phyloP scores from a whole-genome alignment of 2,888 invertebrate species.

The Galerucella calmariensis region DNA sequence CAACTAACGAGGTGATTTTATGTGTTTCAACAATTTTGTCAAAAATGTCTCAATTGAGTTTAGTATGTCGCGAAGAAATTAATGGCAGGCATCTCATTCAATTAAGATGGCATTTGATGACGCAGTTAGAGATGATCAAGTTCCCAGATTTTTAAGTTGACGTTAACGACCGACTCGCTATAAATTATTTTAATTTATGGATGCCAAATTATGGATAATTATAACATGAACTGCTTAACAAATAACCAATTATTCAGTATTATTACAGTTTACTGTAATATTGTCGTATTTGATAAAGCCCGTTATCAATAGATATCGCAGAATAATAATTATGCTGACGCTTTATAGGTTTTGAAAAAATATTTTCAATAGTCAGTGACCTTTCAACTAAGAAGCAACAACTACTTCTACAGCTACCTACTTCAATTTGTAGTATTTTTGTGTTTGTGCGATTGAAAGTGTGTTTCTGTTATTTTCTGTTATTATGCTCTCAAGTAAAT shows the following conservation, averaged over 20 bases:
- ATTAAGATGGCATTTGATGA: conserved; percentile 4
- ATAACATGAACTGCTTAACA: neutral
- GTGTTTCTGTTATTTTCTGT: no score
- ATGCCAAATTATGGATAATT: neutral
- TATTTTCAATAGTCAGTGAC: no score
- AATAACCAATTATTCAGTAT: neutral
- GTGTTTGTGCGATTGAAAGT: no score
- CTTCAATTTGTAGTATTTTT: no score
- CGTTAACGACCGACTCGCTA: neutral
- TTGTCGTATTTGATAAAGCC: no score
- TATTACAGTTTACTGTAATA: no score
- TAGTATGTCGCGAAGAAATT: neutral
- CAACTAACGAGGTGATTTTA: neutral
- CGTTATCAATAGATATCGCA: no score
- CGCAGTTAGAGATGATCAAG: neutral
- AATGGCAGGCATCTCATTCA: neutral
- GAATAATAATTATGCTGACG: no score
- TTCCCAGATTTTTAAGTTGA: conserved; percentile 12
- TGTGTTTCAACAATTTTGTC: neutral
- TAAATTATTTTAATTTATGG: neutral
- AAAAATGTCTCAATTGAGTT: neutral
- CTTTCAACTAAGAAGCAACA: no score
- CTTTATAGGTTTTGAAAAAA: no score
- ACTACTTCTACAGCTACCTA: no score
- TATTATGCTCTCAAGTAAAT: no score